Base-by-base conservation (phyloP, 2,797 vertebrate genomes). In the Chrysolophus pictus region DNA sequence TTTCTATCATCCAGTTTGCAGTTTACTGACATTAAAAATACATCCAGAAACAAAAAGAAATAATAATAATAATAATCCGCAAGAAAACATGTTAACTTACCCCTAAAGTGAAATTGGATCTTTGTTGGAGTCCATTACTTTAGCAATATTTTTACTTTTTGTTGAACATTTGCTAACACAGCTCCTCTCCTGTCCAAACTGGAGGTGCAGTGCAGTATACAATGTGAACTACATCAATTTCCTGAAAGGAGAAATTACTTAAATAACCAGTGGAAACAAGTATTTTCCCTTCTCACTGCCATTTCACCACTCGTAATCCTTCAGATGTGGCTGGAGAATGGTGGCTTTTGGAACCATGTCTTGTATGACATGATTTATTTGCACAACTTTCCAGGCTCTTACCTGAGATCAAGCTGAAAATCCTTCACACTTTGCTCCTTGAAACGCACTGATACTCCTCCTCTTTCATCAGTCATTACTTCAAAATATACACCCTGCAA, bases 321-420 rank as follows among this genome's bases (percentile, higher is more conserved):
- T 37, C 37, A 85, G 44, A 35, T 21, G 33, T 10, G 31, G 28
- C 11, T 60, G 67, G 33, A 26, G 33, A 72, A 16, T 0, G 11
- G 70, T 18, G 29, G 59, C 11, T 28, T 51, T 55, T 69, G 44
- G 46, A 80, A 71, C 49, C 41, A 11, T n/a, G 56, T 39, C 59
- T 65, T 29, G 11, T 35, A 2, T 12, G 29, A 65, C 2, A n/a
- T 0, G 4, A 56, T 14, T 81, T 59, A 65, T 0, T 0, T 2
- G 16, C 18, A 67, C 29, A 13, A 44, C 26, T 4, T 33, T 8
- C 18, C 44, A 85, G 65, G 21, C 46, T 81, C 58, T 21, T 70
- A 3, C 21, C 7, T 29, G 12, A 31, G 9, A 80, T 37, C 29
- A 35, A 74, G 63, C 33, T n/a, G 31, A 46, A 26, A 46, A 89